Conservation (phyloP, 2,888 invertebrate genomes). For the Rambutsinella grinnellia region DNA sequence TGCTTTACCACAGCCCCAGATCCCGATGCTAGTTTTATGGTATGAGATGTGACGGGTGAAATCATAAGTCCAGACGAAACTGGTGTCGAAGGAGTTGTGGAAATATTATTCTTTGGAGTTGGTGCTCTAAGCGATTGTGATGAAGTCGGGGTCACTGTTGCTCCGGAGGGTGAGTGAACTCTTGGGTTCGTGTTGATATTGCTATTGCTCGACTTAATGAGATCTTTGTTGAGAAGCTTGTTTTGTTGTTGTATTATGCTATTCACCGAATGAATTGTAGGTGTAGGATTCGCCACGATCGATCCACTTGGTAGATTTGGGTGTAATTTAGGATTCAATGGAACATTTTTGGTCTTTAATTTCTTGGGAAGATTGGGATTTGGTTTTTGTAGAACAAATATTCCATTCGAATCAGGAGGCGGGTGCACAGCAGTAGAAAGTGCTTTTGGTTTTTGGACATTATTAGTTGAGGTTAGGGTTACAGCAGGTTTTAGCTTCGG, state of each 20-base stretch:
- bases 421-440: not conserved
- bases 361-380: constrained; percentile 16
- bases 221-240: constrained; percentile 43
- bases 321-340: constrained; percentile 60
- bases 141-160: constrained; percentile 11
- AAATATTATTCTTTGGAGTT: constrained; percentile 23
- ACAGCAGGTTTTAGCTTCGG: not conserved
- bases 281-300: not conserved
- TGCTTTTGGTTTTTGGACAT: not conserved
- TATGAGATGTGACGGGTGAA: constrained; percentile 27
- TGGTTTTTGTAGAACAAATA: not conserved
- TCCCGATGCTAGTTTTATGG: not conserved
- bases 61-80: constrained; percentile 32
- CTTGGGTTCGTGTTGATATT: constrained; percentile 14
- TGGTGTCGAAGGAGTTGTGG: constrained; percentile 33
- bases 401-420: too few species aligned
- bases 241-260: constrained; percentile 2
- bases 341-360: constrained; percentile 65
- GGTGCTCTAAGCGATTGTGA: constrained; percentile 33
- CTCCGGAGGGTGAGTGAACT: constrained; percentile 27
- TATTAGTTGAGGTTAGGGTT: not conserved
- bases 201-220: constrained; percentile 20
- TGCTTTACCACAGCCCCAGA: not conserved
- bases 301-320: constrained; percentile 21
- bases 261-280: not conserved